Evolutionary conservation across 2,113 vertebrate genomes (phyloP), one percentile per base, ranked within the genome.

Genomic region (Chlorocebus sabaeus): DNA sequence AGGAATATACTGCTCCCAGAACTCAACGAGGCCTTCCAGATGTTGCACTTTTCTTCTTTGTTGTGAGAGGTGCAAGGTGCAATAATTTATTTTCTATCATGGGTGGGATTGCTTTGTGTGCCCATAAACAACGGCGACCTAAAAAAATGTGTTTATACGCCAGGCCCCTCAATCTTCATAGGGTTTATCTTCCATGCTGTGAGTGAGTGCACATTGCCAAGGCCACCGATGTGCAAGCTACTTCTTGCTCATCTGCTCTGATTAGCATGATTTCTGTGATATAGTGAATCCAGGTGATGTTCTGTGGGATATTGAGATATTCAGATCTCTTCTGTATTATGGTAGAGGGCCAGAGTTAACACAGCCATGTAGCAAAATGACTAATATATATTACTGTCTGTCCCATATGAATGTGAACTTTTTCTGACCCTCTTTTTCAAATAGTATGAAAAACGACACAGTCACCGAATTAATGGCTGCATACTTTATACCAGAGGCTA

Each of bases 391-490:
- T 80, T 80, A 8, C 45, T 89, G 14, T 93, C 73, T 93, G 30
- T 64, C 12, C 50, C 85, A 73, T 25, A 16, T 61, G 70, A 55
- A 89, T 86, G 40, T 68, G 45, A 89, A 95, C 25, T 14, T 75
- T 93, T 94, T 89, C 48, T 96, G 50, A 68, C 78, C 22, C 6
- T 92, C 23, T 96, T 89, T 82, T 92, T 50, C 76, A 48, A 92
- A 90, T 32, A 57, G 9, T 67, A 59, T 52, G 61, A 64, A 89
- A 81, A 90, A 88, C 3, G 93, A 81, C 18, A 93, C 59, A 80
- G 91, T 92, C 67, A 75, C 16, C 13, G 50, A 94, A n/a, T 95
- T 73, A 86, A 79, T 73, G 45, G 48, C 48, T 82, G 27, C 25
- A 78, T 64, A 84, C 12, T 7, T 87, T 76, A 50, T n/a, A 93